Evolutionary conservation across 2,797 vertebrate genomes (phyloP).

Genomic region (Sebastes minor): DNA sequence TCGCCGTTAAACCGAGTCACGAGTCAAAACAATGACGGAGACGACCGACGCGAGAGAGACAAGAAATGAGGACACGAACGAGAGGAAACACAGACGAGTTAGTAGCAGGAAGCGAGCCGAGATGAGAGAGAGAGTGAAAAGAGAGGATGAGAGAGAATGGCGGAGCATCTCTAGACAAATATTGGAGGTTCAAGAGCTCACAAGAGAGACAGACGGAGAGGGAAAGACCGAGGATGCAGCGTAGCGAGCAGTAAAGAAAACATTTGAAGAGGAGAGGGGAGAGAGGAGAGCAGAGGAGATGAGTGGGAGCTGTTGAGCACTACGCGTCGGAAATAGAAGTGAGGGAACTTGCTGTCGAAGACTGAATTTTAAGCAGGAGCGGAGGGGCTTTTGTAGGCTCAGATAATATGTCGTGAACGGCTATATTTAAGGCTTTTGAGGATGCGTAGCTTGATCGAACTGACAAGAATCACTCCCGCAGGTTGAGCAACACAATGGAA

Average conservation of each 20-base stretch:
- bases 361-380: conserved; percentile 58
- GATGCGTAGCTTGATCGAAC: not conserved
- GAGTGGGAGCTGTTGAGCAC: conserved; percentile 56
- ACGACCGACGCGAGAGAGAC: not conserved
- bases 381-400: conserved; percentile 7
- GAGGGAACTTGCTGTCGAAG: conserved; percentile 40
- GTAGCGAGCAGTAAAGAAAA: conserved; percentile 42
- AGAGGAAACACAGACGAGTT: not conserved
- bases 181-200: conserved; percentile 65
- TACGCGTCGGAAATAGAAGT: conserved; percentile 45
- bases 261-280: conserved; percentile 55
- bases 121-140: conserved; percentile 19
- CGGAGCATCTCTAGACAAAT: conserved; percentile 62
- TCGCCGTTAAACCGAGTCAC: conserved; percentile 10
- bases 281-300: conserved; percentile 46
- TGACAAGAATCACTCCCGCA: not conserved
- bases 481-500: not conserved
- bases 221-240: conserved; percentile 28
- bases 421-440: conserved; percentile 22
- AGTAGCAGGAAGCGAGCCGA: conserved; percentile 14
- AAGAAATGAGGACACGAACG: conserved; percentile 6
- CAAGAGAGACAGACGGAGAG: conserved; percentile 49
- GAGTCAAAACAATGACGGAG: conserved; percentile 32
- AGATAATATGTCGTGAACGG: conserved; percentile 16
- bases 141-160: conserved; percentile 54